Evolutionary conservation across 2,797 vertebrate species (phyloP).

Genomic region (Mycteria americana): DNA sequence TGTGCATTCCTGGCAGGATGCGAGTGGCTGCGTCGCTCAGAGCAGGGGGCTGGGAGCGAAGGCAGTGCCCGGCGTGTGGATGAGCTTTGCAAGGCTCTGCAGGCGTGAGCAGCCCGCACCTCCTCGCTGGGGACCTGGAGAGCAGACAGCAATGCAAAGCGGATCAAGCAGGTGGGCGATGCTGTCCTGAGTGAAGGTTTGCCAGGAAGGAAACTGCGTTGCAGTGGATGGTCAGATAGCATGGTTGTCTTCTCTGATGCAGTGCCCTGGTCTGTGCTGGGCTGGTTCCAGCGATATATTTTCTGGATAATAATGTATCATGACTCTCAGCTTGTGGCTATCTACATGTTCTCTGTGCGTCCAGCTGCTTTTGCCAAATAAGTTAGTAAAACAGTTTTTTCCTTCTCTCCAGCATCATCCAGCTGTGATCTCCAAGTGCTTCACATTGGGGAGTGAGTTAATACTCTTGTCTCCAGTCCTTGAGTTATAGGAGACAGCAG

Average conservation of each 20-base stretch:
- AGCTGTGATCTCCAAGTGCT: background rate
- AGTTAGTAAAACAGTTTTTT: background rate
- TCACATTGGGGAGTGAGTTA: too few relatives aligned
- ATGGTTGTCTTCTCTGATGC: background rate
- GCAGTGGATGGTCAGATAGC: too few relatives aligned
- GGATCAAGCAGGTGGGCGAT: background rate
- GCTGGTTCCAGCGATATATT: background rate
- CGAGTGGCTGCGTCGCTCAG: fast-evolving
- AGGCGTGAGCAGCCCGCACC: fast-evolving
- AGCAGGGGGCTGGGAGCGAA: background rate
- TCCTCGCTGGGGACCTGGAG: background rate
- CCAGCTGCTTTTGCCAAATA: background rate
- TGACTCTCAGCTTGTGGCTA: background rate
- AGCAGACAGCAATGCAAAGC: background rate
- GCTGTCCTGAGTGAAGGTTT: background rate
- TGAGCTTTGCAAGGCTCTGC: background rate
- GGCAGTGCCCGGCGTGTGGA: fast-evolving
- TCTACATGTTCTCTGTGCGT: background rate
- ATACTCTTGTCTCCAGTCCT: background rate
- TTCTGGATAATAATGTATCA: background rate
- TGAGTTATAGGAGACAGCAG: background rate
- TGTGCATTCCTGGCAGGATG: background rate
- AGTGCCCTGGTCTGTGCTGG: background rate
- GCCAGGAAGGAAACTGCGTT: background rate
- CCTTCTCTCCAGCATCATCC: background rate